Base-by-base conservation (phyloP, 1,140 invertebrate genomes). In the Eriocheir sinensis region DNA sequence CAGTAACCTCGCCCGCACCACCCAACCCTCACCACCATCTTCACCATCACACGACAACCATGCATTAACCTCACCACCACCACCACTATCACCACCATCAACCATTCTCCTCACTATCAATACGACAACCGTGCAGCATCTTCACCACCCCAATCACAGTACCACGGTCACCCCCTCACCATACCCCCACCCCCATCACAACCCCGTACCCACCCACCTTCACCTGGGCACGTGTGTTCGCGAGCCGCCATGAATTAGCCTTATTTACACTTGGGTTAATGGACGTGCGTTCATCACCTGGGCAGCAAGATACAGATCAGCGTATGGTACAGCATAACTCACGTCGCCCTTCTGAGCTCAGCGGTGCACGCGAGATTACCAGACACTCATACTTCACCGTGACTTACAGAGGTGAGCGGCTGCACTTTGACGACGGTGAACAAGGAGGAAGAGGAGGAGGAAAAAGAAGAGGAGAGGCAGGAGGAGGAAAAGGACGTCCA, bases 211-310 rank as follows among this genome's bases (percentile, higher is more conserved):
- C n/a, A n/a, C n/a, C n/a, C n/a, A n/a, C n/a, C n/a, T n/a, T n/a
- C n/a, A 72, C 27, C 60, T 21, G 60, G 60, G 60, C 60, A 72
- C 60, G 60, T 72, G 27, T 72, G 60, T 72, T 72, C 60, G 60
- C 60, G 60, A 72, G 21, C 60, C 60, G 17, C 8, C 60, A 72
- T 72, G 60, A 72, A 72, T 72, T 72, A 72, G 60, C 60, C 60
- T 72, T 72, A 72, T 72, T 72, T 72, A 72, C 60, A 72, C 60
- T 72, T 72, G 60, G 21, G 21, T 72, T 72, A 72, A 72, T 72
- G 60, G 60, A 72, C 60, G n/a, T 2, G 60, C 60, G 27, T 72
- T 27, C 60, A 72, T 72, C 60, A 72, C 60, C 60, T 72, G 21
- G 60, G 60, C 60, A 72, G 21, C 12, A 72, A 72, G 60, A 72